Percentiles rank a stretch among this genome's conserved stretches.
Conservation (phyloP, 2,797 vertebrate genomes). For the Ataeniobius toweri region DNA sequence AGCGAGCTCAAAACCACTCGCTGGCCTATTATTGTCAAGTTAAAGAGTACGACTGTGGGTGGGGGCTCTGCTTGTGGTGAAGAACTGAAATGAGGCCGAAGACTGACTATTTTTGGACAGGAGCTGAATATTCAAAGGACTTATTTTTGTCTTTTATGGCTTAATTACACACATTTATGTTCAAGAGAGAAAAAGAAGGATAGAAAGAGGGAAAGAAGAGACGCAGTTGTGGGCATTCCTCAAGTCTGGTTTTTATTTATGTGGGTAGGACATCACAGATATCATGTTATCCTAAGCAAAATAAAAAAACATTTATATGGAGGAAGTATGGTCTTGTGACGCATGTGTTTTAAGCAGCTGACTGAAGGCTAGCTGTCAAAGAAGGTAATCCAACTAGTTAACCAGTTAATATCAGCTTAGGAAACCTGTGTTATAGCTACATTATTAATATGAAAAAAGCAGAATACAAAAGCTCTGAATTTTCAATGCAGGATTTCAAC, state of each 20-base stretch:
- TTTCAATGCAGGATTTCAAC: not conserved
- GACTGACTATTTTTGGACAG: slow-evolving; percentile 62
- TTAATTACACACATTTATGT: slow-evolving; percentile 69
- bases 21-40: slow-evolving; percentile 66
- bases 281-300: slow-evolving; percentile 56
- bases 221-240: slow-evolving; percentile 66
- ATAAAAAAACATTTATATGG: not conserved
- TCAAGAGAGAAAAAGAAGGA: slow-evolving; percentile 30
- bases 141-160: slow-evolving; percentile 68
- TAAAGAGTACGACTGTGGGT: slow-evolving; percentile 52
- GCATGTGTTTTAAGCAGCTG: not conserved
- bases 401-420: not conserved
- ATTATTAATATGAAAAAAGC: not conserved
- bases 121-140: slow-evolving; percentile 46
- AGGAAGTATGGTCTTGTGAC: not conserved
- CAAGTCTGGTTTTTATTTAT: slow-evolving; percentile 65
- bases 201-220: slow-evolving; percentile 42
- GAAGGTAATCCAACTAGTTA: not conserved
- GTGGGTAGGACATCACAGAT: slow-evolving; percentile 65
- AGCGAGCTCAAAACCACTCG: slow-evolving; percentile 52
- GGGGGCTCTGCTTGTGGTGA: slow-evolving; percentile 52
- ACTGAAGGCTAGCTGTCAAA: not conserved
- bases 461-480: not conserved
- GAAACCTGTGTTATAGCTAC: not conserved
- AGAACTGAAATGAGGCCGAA: slow-evolving; percentile 58